Evolutionary conservation across 2,888 invertebrate species (phyloP).

Genomic region (Brachyopa scutellaris): DNA sequence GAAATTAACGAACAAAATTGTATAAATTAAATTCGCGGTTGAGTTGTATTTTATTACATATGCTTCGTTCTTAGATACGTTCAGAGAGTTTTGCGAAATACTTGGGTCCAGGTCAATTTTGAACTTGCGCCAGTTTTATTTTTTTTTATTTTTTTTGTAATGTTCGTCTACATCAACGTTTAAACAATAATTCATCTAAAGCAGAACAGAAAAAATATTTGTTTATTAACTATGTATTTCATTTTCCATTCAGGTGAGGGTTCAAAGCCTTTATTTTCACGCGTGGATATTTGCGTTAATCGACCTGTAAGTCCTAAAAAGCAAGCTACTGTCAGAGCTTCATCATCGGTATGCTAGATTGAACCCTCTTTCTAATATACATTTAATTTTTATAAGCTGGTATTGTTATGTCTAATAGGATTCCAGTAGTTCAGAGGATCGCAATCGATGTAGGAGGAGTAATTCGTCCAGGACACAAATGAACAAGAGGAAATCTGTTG

Average conservation of each 20-base stretch:
- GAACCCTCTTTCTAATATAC: not conserved
- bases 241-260: slow-evolving; percentile 61
- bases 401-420: not conserved
- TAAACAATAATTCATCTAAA: not conserved
- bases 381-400: not conserved
- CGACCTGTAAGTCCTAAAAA: slow-evolving; percentile 49
- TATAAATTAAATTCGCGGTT: not conserved
- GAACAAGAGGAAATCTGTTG: slow-evolving; percentile 3
- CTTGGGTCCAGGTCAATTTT: too few relatives aligned
- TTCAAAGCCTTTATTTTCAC: slow-evolving; percentile 62
- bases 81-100: too few relatives aligned
- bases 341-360: slow-evolving; percentile 47
- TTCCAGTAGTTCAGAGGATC: slow-evolving; percentile 47
- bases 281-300: slow-evolving; percentile 42
- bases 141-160: too few relatives aligned
- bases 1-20: not conserved
- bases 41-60: too few relatives aligned
- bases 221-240: not conserved
- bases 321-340: not conserved
- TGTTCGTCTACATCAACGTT: not conserved
- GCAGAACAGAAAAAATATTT: not conserved
- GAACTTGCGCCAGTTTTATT: too few relatives aligned
- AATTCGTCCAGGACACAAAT: not conserved
- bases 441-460: slow-evolving; percentile 5
- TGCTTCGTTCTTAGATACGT: too few relatives aligned